A percentile compares a stretch with the other conserved stretches of the same genome.
Evolutionary conservation across 2,797 vertebrate species (phyloP).

Genomic region (Setipinna tenuifilis): DNA sequence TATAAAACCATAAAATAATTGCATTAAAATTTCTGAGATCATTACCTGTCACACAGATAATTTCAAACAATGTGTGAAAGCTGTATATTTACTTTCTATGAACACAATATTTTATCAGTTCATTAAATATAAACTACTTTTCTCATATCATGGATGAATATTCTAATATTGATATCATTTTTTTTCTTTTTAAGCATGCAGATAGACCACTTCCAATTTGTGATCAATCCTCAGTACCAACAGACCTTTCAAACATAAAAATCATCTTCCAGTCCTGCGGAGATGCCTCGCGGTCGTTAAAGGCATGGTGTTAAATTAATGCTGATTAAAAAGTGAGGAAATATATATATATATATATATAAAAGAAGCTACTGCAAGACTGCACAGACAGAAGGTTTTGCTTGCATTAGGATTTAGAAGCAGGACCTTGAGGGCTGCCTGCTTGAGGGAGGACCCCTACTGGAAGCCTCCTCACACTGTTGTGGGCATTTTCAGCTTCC

Average conservation of each 20-base stretch:
- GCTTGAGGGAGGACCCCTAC: slow-evolving; percentile 68
- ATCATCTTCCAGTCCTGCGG: slow-evolving; percentile 62
- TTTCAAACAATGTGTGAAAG: not conserved
- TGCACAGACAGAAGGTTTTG: slow-evolving; percentile 47
- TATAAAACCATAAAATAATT: slow-evolving; percentile 39
- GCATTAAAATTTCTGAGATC: slow-evolving; percentile 5
- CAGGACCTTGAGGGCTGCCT: slow-evolving; percentile 54
- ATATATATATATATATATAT: slow-evolving; percentile 39
- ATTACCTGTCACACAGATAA: not conserved
- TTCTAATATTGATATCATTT: slow-evolving; percentile 54
- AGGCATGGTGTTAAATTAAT: slow-evolving; percentile 61
- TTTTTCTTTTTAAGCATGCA: slow-evolving; percentile 50
- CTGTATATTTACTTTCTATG: slow-evolving; percentile 12
- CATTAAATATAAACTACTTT: slow-evolving; percentile 56
- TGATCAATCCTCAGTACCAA: slow-evolving; percentile 57
- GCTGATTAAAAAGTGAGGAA: slow-evolving; percentile 64
- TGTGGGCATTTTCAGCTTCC: slow-evolving; percentile 22
- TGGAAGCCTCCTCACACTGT: slow-evolving; percentile 56
- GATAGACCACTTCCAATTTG: slow-evolving; percentile 63
- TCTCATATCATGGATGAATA: slow-evolving; percentile 64
- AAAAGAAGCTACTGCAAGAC: slow-evolving; percentile 51
- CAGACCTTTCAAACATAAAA: slow-evolving; percentile 68
- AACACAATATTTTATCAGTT: slow-evolving; percentile 58
- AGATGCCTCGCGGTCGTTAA: slow-evolving; percentile 65
- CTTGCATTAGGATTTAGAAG: slow-evolving; percentile 45